phyloP scores from a whole-genome alignment of 2,888 invertebrate genomes.

The Erebia aethiops region DNA sequence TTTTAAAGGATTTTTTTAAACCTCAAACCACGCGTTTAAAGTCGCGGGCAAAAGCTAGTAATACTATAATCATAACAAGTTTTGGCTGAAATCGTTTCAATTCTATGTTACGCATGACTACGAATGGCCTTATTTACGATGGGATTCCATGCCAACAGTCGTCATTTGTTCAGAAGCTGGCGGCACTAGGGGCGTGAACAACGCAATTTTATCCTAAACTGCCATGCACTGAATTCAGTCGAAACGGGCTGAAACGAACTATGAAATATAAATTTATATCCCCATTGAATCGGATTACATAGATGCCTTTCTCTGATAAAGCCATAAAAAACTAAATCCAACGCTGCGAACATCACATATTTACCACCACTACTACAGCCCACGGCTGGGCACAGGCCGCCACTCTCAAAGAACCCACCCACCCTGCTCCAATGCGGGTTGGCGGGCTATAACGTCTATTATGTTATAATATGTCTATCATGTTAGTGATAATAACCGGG shows the following conservation, averaged over 20 bases:
- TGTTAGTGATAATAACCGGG: too few relatives aligned
- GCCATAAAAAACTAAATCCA: not conserved
- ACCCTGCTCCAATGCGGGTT: too few relatives aligned
- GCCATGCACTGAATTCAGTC: constrained; percentile 16
- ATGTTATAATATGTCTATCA: too few relatives aligned
- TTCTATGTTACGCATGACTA: constrained; percentile 8
- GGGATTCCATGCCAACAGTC: constrained; percentile 18
- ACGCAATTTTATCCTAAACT: constrained; percentile 22
- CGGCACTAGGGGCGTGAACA: constrained; percentile 19
- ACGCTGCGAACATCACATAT: not conserved
- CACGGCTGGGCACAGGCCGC: too few relatives aligned
- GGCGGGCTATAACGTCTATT: too few relatives aligned
- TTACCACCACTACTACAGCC: too few relatives aligned
- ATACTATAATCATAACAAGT: not conserved
- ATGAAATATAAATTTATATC: constrained; percentile 13
- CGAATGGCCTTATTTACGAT: constrained; percentile 21
- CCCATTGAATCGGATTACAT: not conserved
- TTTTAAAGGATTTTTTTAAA: too few relatives aligned
- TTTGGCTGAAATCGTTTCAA: constrained; percentile 10
- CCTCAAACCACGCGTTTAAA: not conserved
- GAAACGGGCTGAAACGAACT: constrained; percentile 2
- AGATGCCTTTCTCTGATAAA: not conserved
- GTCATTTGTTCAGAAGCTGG: constrained; percentile 24
- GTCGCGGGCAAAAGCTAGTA: not conserved
- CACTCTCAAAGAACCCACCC: too few relatives aligned